These are phyloP conservation scores for Drosophila leontia DNA, from an alignment of 1,140 invertebrate species.

Conservation along the genomic window DNA sequence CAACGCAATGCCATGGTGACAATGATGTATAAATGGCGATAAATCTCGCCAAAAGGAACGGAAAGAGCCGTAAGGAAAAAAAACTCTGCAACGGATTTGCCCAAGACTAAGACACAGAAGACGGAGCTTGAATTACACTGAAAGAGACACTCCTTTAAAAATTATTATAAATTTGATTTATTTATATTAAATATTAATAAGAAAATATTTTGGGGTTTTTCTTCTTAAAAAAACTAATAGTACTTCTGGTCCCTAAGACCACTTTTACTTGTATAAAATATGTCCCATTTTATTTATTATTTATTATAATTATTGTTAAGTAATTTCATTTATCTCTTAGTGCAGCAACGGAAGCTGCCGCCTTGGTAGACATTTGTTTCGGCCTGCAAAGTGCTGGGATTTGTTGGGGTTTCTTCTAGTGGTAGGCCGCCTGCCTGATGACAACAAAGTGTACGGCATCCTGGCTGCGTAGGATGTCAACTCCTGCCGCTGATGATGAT, in stretches of 20 bases:
- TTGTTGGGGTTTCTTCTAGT: background rate
- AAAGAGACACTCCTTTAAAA: background rate
- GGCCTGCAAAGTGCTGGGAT: slow-evolving; percentile 22
- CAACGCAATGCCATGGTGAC: slow-evolving; percentile 59
- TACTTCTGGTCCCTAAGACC: background rate
- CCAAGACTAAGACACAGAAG: slow-evolving; percentile 39
- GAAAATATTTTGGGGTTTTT: too few species aligned
- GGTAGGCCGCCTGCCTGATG: slow-evolving; percentile 48
- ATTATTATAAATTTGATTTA: background rate
- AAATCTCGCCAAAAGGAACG: slow-evolving; percentile 65
- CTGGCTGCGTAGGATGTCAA: slow-evolving; percentile 55
- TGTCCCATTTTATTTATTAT: background rate
- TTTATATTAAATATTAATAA: background rate
- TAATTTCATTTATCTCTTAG: slow-evolving; percentile 12
- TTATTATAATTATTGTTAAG: background rate
- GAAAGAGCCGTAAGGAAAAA: slow-evolving; percentile 16
- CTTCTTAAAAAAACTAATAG: too few species aligned
- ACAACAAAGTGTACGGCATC: slow-evolving; percentile 57
- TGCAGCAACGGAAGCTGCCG: slow-evolving; percentile 49
- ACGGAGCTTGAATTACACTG: slow-evolving; percentile 18
- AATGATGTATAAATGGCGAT: slow-evolving; percentile 82
- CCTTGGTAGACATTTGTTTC: slow-evolving; percentile 76
- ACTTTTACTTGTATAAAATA: background rate
- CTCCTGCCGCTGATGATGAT: slow-evolving; percentile 42
- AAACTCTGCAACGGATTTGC: slow-evolving; percentile 64